Conservation (phyloP, 2,113 vertebrate genomes). For the Eleginops maclovinus region DNA sequence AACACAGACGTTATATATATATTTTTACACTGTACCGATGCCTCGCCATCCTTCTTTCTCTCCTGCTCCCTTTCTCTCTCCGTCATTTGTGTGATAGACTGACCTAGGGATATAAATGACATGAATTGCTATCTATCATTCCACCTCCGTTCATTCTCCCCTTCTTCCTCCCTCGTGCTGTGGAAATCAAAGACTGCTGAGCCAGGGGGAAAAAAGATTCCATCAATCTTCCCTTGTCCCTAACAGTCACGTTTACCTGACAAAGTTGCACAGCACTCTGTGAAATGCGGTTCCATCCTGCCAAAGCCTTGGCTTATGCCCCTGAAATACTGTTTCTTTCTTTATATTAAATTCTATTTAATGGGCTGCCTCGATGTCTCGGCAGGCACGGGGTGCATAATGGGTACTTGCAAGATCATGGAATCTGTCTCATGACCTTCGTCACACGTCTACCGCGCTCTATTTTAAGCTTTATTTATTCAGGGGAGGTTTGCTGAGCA, state of each 20-base stretch:
- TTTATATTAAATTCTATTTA: slow-evolving; percentile 78
- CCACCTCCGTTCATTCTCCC: slow-evolving; percentile 58
- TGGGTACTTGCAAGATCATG: slow-evolving; percentile 74
- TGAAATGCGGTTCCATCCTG: slow-evolving; percentile 74
- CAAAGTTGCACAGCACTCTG: slow-evolving; percentile 77
- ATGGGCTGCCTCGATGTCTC: slow-evolving; percentile 58
- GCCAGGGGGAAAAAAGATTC: slow-evolving; percentile 76
- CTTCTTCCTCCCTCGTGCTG: slow-evolving; percentile 60
- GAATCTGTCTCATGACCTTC: slow-evolving; percentile 74
- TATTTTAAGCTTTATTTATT: slow-evolving; percentile 73
- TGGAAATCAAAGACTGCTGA: slow-evolving; percentile 83
- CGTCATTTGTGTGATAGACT: slow-evolving; percentile 63
- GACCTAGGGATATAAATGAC: slow-evolving; percentile 78
- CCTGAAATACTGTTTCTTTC: slow-evolving; percentile 77
- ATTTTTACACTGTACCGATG: slow-evolving; percentile 29
- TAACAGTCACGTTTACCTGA: slow-evolving; percentile 81
- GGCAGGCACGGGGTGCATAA: slow-evolving; percentile 45
- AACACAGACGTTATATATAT: slow-evolving; percentile 26
- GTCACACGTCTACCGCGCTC: slow-evolving; percentile 58
- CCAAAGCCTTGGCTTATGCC: slow-evolving; percentile 76
- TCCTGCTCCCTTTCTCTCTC: slow-evolving; percentile 33
- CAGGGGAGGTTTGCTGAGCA: slow-evolving; percentile 66
- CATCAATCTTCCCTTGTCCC: slow-evolving; percentile 82
- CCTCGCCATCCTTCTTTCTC: slow-evolving; percentile 39
- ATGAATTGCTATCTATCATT: slow-evolving; percentile 78